Conservation (phyloP, 2,113 vertebrate genomes). For the Nothobranchius furzeri region DNA sequence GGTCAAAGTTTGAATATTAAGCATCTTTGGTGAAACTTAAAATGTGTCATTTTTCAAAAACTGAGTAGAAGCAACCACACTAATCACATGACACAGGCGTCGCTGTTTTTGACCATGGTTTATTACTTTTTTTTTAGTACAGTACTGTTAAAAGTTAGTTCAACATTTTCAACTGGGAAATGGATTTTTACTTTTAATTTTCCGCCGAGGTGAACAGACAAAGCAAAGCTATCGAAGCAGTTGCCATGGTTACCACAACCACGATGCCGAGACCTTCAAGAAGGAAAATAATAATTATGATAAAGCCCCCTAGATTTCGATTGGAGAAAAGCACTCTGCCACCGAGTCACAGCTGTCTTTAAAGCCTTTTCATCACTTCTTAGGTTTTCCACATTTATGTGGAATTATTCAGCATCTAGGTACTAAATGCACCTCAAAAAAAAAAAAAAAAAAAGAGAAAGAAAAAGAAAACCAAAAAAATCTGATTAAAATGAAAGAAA, state of each 20-base stretch:
- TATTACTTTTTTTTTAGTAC: slow-evolving; percentile 78
- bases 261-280: slow-evolving; percentile 70
- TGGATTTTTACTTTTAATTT: slow-evolving; percentile 63
- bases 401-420: slow-evolving; percentile 68
- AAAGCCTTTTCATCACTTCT: slow-evolving; percentile 53
- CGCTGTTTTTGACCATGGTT: slow-evolving; percentile 73
- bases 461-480: slow-evolving; percentile 8
- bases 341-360: slow-evolving; percentile 52
- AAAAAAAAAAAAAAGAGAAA: slow-evolving; percentile 28
- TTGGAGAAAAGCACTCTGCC: slow-evolving; percentile 55
- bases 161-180: slow-evolving; percentile 77
- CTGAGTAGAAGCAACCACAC: not conserved
- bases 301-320: slow-evolving; percentile 60
- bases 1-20: too few relatives aligned
- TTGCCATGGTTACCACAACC: slow-evolving; percentile 80
- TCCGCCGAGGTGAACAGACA: slow-evolving; percentile 75
- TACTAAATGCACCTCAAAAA: slow-evolving; percentile 67
- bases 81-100: slow-evolving; percentile 55
- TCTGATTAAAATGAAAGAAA: slow-evolving; percentile 72
- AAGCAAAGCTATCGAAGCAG: slow-evolving; percentile 76
- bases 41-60: not conserved
- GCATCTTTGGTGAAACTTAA: too few relatives aligned
- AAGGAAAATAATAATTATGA: slow-evolving; percentile 42
- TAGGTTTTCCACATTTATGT: slow-evolving; percentile 53
- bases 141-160: slow-evolving; percentile 84